Evolutionary conservation across 2,888 invertebrate species (phyloP).

Genomic region (Sinodicranocentrus sp.): DNA sequence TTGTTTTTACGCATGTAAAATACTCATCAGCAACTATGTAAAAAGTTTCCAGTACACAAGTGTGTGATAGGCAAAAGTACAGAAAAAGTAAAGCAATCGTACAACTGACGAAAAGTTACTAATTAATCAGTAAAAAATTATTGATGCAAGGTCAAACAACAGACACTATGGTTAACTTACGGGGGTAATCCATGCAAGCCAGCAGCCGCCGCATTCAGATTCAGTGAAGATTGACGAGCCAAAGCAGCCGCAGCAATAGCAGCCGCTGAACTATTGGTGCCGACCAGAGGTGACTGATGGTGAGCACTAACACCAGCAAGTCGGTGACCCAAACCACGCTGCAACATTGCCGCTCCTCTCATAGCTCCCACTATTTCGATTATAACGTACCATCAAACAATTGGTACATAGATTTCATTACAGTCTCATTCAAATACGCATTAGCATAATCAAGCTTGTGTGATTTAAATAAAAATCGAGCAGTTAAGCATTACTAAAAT

Average conservation of each 20-base stretch:
- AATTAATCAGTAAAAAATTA: conserved; percentile 33
- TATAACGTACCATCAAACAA: conserved; percentile 67
- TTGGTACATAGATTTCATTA: conserved; percentile 55
- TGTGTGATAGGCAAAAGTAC: no score
- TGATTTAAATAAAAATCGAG: conserved; percentile 23
- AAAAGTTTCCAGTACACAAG: conserved; percentile 9
- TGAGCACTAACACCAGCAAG: conserved; percentile 73
- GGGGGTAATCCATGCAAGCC: conserved; percentile 76
- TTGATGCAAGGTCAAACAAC: conserved; percentile 55
- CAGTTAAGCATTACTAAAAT: background rate
- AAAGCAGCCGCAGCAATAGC: conserved; percentile 86
- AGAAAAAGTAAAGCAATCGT: conserved; percentile 11
- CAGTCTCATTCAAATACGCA: conserved; percentile 54
- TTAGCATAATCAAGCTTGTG: conserved; percentile 73
- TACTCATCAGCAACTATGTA: background rate
- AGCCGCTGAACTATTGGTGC: conserved; percentile 84
- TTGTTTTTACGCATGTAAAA: no score
- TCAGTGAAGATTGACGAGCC: conserved; percentile 84
- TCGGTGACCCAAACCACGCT: conserved; percentile 82
- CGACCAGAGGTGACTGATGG: conserved; percentile 77
- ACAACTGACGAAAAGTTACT: conserved; percentile 27
- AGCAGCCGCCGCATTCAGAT: conserved; percentile 79
- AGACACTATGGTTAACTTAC: conserved; percentile 73
- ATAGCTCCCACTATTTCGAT: conserved; percentile 85
- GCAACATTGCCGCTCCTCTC: conserved; percentile 90